These are phyloP conservation scores for Arrhopalites spinosus DNA, from an alignment of 2,888 invertebrate species.

Conservation along the genomic window DNA sequence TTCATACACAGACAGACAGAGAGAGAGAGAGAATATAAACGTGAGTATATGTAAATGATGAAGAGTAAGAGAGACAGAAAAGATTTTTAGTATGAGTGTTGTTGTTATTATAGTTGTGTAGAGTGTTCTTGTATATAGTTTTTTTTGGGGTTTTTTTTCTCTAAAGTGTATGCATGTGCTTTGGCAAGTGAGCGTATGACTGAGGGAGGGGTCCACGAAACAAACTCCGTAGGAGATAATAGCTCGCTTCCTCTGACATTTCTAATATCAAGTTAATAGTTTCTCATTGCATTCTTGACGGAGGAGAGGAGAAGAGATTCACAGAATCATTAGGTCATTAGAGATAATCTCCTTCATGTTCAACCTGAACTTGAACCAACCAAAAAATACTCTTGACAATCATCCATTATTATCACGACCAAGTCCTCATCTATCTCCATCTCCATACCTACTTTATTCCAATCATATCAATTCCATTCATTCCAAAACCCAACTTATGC, in stretches of 20 bases:
- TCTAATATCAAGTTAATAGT: slow-evolving; percentile 48
- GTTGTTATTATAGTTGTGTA: too few relatives aligned
- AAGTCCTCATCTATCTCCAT: slow-evolving; percentile 10
- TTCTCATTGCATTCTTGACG: slow-evolving; percentile 49
- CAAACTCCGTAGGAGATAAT: slow-evolving; percentile 48
- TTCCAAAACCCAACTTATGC: background rate
- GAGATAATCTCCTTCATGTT: slow-evolving; percentile 44
- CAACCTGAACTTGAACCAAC: slow-evolving; percentile 31
- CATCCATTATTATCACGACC: slow-evolving; percentile 22
- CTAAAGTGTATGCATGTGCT: background rate
- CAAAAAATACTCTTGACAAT: slow-evolving; percentile 14
- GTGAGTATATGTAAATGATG: slow-evolving; percentile 12
- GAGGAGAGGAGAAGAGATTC: slow-evolving; percentile 39
- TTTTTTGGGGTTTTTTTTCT: too few relatives aligned
- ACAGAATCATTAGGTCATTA: slow-evolving; percentile 51
- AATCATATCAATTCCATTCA: background rate
- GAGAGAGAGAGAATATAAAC: too few relatives aligned
- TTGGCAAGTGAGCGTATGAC: slow-evolving; percentile 37
- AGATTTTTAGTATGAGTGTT: background rate
- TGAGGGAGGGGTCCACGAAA: slow-evolving; percentile 53
- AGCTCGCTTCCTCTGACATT: slow-evolving; percentile 51
- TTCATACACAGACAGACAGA: too few relatives aligned
- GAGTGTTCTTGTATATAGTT: too few relatives aligned
- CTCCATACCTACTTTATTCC: slow-evolving; percentile 6
- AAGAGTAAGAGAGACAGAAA: background rate